Percentiles rank a stretch among this genome's conserved stretches.
phyloP scores from a whole-genome alignment of 2,113 vertebrate species.

The Lipotes vexillifer region DNA sequence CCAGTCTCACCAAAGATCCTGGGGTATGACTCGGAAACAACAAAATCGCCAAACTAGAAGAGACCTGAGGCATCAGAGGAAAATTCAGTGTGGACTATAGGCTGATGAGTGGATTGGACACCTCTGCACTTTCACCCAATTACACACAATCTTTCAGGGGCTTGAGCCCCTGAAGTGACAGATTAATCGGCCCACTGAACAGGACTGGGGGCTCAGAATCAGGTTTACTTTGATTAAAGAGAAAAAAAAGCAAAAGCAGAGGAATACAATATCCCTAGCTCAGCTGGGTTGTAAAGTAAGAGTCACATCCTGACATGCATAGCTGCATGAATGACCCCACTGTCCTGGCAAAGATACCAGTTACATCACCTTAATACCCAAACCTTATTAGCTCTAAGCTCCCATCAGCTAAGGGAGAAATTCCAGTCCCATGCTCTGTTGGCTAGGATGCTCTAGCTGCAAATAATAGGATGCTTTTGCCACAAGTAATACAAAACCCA shows the following conservation, averaged over 20 bases:
- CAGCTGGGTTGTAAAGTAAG: not conserved
- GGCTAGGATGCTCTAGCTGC: not conserved
- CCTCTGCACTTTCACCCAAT: not conserved
- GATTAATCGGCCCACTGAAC: not conserved
- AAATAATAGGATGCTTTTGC: not conserved
- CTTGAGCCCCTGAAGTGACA: not conserved
- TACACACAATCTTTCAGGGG: not conserved
- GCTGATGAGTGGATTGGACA: not conserved
- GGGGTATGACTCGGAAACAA: not conserved
- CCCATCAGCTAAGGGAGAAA: not conserved
- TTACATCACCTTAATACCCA: not conserved
- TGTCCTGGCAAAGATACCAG: not conserved
- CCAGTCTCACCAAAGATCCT: not conserved
- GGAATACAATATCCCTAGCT: not conserved
- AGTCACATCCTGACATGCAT: not conserved
- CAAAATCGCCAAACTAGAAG: not conserved
- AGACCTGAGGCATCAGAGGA: not conserved
- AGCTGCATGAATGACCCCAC: not conserved
- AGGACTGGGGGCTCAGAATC: not conserved
- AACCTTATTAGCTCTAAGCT: not conserved
- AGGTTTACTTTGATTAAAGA: constrained; percentile 6
- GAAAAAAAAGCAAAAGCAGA: not conserved
- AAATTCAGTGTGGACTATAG: not conserved
- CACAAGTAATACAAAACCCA: not conserved
- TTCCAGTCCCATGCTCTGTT: not conserved